These are phyloP conservation scores for Sciurus niger DNA, from an alignment of 2,113 vertebrate species.

Conservation along the genomic window DNA sequence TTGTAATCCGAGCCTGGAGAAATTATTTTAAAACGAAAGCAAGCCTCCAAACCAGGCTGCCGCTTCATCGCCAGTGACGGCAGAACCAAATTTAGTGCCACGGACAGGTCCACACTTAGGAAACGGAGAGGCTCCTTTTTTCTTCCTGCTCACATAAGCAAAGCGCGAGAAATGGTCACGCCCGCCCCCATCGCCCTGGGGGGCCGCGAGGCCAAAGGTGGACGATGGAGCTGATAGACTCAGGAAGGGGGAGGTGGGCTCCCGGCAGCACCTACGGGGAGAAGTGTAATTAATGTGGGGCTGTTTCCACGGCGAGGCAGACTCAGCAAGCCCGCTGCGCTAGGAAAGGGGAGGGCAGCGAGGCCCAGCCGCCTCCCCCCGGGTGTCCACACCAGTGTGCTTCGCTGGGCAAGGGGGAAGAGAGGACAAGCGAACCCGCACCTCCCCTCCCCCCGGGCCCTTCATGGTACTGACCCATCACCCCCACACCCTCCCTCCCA, in stretches of 20 bases:
- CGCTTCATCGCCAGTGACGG: constrained; percentile 52
- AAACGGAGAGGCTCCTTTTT: constrained; percentile 1
- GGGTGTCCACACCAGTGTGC: background rate
- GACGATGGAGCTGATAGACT: background rate
- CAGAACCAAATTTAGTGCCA: constrained; percentile 78
- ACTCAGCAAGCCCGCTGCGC: background rate
- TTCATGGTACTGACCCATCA: background rate
- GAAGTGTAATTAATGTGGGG: background rate
- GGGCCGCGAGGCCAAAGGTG: background rate
- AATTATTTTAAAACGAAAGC: constrained; percentile 72
- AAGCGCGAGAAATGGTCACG: background rate
- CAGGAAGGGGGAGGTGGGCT: background rate
- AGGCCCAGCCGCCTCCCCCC: background rate
- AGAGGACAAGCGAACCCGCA: background rate
- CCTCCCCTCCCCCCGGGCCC: background rate
- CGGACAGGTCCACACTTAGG: background rate
- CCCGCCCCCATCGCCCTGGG: background rate
- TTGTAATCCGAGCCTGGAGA: constrained; percentile 71
- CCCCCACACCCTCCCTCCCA: background rate
- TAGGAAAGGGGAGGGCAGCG: background rate
- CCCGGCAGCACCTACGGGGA: background rate
- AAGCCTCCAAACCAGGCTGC: constrained; percentile 67
- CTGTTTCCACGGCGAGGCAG: background rate
- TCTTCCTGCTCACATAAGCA: background rate
- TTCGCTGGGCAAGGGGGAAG: background rate